A percentile compares a stretch with the other conserved stretches of the same genome.
These are phyloP conservation scores for Trachurus trachurus DNA, from an alignment of 2,797 vertebrate species.

Conservation along the genomic window DNA sequence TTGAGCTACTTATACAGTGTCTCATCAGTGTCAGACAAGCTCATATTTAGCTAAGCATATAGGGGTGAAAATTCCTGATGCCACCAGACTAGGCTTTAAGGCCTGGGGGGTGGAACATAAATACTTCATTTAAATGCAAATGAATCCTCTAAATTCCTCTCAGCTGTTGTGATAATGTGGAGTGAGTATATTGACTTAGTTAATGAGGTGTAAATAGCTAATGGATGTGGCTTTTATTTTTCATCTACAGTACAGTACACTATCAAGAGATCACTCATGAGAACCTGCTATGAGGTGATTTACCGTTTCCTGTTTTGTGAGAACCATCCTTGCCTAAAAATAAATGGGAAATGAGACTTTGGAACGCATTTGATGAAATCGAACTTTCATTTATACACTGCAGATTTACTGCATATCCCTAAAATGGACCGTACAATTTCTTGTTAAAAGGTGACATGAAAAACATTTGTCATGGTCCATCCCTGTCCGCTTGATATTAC, in stretches of 20 bases:
- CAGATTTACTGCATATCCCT: background rate
- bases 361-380: background rate
- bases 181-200: constrained; percentile 76
- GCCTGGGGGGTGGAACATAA: constrained; percentile 69
- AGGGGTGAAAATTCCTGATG: constrained; percentile 48
- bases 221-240: constrained; percentile 71
- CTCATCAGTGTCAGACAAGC: constrained; percentile 47
- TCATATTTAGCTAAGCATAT: constrained; percentile 53
- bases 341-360: background rate
- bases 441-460: background rate
- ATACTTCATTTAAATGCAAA: constrained; percentile 81
- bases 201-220: constrained; percentile 84
- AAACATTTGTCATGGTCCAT: background rate
- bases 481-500: background rate
- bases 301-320: background rate
- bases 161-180: constrained; percentile 76
- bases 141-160: constrained; percentile 74
- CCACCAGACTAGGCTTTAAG: constrained; percentile 59
- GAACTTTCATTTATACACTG: background rate
- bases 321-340: background rate
- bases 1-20: constrained; percentile 26
- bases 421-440: background rate
- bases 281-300: constrained; percentile 35
- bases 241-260: constrained; percentile 62
- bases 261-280: constrained; percentile 64